Percentiles rank a stretch among this genome's conserved stretches.
These are phyloP conservation scores for Tuberolachnus salignus DNA, from an alignment of 2,888 invertebrate species.

Conservation along the genomic window DNA sequence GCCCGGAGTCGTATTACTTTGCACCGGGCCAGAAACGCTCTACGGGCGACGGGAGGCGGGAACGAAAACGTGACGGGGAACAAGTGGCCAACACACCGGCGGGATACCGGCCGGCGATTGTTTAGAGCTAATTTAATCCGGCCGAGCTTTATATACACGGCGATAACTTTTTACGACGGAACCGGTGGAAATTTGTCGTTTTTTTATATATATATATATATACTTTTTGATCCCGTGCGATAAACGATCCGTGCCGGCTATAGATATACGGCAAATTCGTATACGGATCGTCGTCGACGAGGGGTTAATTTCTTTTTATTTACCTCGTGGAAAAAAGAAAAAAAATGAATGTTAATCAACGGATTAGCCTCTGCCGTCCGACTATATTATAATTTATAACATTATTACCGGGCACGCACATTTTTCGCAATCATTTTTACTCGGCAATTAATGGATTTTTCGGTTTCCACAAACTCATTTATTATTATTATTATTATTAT, in stretches of 20 bases:
- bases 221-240: no score
- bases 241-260: background rate
- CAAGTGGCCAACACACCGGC: background rate
- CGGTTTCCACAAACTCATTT: background rate
- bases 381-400: background rate
- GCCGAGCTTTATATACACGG: background rate
- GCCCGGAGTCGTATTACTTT: constrained; percentile 7
- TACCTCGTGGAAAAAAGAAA: background rate
- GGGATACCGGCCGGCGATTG: background rate
- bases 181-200: no score
- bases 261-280: background rate
- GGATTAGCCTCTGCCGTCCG: background rate
- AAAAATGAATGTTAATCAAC: no score
- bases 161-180: no score
- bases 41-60: background rate
- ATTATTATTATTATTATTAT: background rate
- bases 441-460: background rate
- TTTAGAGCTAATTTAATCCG: background rate
- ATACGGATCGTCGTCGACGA: background rate
- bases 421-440: background rate
- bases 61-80: background rate
- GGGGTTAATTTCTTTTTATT: background rate
- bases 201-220: no score
- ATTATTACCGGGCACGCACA: background rate
- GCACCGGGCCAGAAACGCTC: background rate